Conservation (phyloP, 2,113 vertebrate species). For the Psophia crepitans region DNA sequence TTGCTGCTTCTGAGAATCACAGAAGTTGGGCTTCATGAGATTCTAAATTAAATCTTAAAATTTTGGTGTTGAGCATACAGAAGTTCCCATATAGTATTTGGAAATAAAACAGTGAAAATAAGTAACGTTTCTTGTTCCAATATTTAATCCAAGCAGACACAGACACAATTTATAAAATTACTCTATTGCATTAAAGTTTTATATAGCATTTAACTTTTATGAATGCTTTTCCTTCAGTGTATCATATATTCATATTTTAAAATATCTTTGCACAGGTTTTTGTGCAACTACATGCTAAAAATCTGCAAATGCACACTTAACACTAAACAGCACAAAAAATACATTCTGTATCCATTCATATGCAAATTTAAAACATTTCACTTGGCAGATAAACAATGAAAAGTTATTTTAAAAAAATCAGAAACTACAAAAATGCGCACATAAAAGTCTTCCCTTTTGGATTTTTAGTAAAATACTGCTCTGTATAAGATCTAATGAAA, state of each 20-base stretch:
- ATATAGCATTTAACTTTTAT: slow-evolving; percentile 62
- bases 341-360: slow-evolving; percentile 75
- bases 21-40: not conserved
- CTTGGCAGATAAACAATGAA: slow-evolving; percentile 73
- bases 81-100: not conserved
- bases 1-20: not conserved
- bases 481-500: slow-evolving; percentile 83
- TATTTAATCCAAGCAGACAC: slow-evolving; percentile 66
- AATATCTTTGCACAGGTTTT: slow-evolving; percentile 70
- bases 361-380: slow-evolving; percentile 77
- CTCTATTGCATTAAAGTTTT: slow-evolving; percentile 75
- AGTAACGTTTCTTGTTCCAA: slow-evolving; percentile 29
- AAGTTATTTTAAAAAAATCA: slow-evolving; percentile 73
- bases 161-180: slow-evolving; percentile 70
- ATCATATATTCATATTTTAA: slow-evolving; percentile 70
- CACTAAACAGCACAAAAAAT: slow-evolving; percentile 76
- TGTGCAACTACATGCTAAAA: slow-evolving; percentile 75
- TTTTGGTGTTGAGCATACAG: not conserved
- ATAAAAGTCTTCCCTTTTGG: slow-evolving; percentile 79
- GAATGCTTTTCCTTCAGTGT: slow-evolving; percentile 68
- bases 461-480: slow-evolving; percentile 84
- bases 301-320: slow-evolving; percentile 75
- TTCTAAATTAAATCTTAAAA: not conserved
- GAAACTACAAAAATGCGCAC: slow-evolving; percentile 79
- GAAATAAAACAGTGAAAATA: slow-evolving; percentile 36